A percentile compares a stretch with the other conserved stretches of the same genome.
Conservation (phyloP, 2,888 invertebrate genomes). For the Philereme vetulata region DNA sequence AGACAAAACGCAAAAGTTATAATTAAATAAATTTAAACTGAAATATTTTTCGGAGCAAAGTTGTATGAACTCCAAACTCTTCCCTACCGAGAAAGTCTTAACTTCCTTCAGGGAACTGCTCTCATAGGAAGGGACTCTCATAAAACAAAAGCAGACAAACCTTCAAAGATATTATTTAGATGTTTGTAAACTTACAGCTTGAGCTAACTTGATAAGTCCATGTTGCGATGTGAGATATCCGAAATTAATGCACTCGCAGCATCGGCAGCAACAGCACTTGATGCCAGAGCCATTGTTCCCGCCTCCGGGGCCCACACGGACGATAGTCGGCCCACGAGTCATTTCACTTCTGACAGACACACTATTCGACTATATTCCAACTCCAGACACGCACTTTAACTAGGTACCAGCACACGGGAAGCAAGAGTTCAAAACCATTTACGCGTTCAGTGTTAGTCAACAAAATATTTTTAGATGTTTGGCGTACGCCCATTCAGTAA, state of each 20-base stretch:
- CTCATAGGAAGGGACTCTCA: too few species aligned
- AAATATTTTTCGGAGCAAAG: too few species aligned
- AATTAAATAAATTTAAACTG: too few species aligned
- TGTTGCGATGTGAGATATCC: conserved; percentile 88
- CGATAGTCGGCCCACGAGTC: conserved; percentile 78
- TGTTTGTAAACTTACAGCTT: conserved; percentile 85
- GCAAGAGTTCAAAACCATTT: conserved; percentile 63
- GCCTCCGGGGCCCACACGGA: conserved; percentile 68
- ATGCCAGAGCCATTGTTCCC: conserved; percentile 78
- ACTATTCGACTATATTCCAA: conserved; percentile 5
- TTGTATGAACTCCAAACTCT: too few species aligned
- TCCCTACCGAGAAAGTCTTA: too few species aligned
- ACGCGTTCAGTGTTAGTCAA: conserved; percentile 73
- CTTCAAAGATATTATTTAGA: too few species aligned
- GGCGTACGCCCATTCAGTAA: conserved; percentile 47
- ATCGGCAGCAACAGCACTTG: conserved; percentile 89
- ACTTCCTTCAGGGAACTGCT: too few species aligned
- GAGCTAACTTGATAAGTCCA: conserved; percentile 89
- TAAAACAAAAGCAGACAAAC: too few species aligned
- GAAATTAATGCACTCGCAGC: conserved; percentile 91
- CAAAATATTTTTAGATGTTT: conserved; percentile 75
- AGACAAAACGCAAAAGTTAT: too few species aligned
- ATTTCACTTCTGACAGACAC: conserved; percentile 42
- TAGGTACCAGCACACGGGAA: conserved; percentile 62
- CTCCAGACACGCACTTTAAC: conserved; percentile 28